phyloP scores from a whole-genome alignment of 2,113 vertebrate species.

The Hippopotamus amphibius region DNA sequence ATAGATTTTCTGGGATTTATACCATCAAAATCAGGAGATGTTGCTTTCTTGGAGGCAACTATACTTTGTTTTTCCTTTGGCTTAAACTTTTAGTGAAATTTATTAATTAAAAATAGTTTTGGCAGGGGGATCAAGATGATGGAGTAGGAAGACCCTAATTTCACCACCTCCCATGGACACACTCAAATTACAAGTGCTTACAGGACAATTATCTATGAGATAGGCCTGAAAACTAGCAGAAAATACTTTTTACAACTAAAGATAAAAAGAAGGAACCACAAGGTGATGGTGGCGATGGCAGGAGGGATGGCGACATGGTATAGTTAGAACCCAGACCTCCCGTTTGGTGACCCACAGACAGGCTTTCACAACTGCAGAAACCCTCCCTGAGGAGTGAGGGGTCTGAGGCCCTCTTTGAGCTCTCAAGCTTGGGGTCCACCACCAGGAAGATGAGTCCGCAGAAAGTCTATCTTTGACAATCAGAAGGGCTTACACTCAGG shows the following conservation, averaged over 20 bases:
- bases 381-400: background rate
- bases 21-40: background rate
- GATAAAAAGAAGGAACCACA: background rate
- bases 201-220: background rate
- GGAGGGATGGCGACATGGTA: background rate
- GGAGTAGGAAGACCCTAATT: background rate
- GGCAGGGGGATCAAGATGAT: background rate
- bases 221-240: background rate
- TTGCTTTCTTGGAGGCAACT: background rate
- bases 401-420: background rate
- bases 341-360: background rate
- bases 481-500: background rate
- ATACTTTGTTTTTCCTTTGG: background rate
- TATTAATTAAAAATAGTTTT: background rate
- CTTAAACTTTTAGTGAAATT: constrained; percentile 7
- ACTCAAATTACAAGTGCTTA: background rate
- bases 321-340: background rate
- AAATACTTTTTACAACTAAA: background rate
- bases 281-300: background rate
- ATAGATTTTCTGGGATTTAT: background rate
- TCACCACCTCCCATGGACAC: background rate
- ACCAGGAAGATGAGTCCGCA: background rate
- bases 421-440: background rate
- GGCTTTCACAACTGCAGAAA: background rate
- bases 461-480: background rate